A percentile compares a stretch with the other conserved stretches of the same genome.
These are phyloP conservation scores for Porites evermanni DNA, from an alignment of 92 coral and sea anemone genomes.

Conservation along the genomic window DNA sequence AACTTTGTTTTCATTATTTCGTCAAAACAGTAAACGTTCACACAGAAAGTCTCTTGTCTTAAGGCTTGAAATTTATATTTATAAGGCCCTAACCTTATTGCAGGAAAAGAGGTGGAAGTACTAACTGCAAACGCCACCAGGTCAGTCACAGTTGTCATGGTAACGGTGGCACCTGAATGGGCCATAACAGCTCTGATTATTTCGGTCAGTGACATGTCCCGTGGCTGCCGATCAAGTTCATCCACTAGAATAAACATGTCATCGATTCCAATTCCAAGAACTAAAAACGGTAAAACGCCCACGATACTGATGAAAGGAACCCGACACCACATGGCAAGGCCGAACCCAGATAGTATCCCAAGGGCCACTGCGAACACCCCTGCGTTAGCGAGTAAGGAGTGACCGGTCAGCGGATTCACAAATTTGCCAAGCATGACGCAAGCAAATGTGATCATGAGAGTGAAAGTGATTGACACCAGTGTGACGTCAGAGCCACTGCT, in stretches of 20 bases:
- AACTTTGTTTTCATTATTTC: too few relatives aligned
- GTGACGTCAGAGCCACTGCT: constrained; percentile 84
- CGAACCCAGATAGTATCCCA: constrained; percentile 91
- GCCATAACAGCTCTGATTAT: constrained; percentile 85
- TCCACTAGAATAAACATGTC: constrained; percentile 93
- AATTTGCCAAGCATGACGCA: constrained; percentile 79
- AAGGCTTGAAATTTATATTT: not conserved
- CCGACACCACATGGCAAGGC: constrained; percentile 70
- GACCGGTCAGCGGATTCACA: constrained; percentile 84
- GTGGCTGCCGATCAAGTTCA: constrained; percentile 84
- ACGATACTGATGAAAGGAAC: constrained; percentile 81
- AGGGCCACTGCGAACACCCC: constrained; percentile 88
- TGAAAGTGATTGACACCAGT: constrained; percentile 76
- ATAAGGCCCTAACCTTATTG: constrained; percentile 48
- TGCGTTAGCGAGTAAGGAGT: constrained; percentile 82
- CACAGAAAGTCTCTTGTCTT: not conserved
- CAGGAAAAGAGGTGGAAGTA: constrained; percentile 87
- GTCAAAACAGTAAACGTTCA: not conserved
- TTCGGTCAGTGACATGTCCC: constrained; percentile 55
- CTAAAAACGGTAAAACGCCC: constrained; percentile 81
- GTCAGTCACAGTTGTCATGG: constrained; percentile 97
- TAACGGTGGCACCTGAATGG: constrained; percentile 85
- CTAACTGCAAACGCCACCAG: constrained; percentile 93
- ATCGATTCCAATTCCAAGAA: constrained; percentile 90
- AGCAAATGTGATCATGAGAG: constrained; percentile 84